phyloP scores from a whole-genome alignment of 1,140 invertebrate genomes.

The Aphaenogaster floridana region DNA sequence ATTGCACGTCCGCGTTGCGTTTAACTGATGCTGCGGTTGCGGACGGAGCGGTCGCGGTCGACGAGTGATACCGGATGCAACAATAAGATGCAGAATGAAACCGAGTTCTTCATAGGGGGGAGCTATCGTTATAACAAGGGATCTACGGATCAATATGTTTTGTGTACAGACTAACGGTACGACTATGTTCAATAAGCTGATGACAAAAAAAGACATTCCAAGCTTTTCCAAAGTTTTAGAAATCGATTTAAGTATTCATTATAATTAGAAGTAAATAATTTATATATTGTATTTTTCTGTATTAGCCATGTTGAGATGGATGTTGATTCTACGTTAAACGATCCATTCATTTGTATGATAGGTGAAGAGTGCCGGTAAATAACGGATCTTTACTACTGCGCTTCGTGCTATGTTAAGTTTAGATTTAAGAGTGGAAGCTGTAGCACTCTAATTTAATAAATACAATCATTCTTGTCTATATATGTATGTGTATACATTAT shows the following conservation, averaged over 20 bases:
- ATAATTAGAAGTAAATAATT: neutral
- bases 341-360: neutral
- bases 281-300: neutral
- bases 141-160: neutral
- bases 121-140: conserved; percentile 6
- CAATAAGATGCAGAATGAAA: conserved; percentile 36
- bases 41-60: conserved; percentile 7
- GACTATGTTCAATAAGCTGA: too few species aligned
- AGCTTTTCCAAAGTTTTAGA: neutral
- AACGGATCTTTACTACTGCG: neutral
- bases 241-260: neutral
- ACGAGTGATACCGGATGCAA: conserved; percentile 35
- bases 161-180: neutral
- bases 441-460: neutral
- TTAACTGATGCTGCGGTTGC: conserved; percentile 56
- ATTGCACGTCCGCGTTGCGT: conserved; percentile 35
- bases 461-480: neutral
- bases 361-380: neutral
- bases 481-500: neutral
- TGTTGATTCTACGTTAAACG: neutral
- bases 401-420: neutral
- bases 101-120: neutral
- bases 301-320: neutral
- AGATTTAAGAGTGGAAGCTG: neutral
- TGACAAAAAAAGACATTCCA: neutral